Evolutionary conservation across 1,140 invertebrate genomes (phyloP), one percentile per base, ranked within the genome.

Genomic region (Thrips palmi): DNA sequence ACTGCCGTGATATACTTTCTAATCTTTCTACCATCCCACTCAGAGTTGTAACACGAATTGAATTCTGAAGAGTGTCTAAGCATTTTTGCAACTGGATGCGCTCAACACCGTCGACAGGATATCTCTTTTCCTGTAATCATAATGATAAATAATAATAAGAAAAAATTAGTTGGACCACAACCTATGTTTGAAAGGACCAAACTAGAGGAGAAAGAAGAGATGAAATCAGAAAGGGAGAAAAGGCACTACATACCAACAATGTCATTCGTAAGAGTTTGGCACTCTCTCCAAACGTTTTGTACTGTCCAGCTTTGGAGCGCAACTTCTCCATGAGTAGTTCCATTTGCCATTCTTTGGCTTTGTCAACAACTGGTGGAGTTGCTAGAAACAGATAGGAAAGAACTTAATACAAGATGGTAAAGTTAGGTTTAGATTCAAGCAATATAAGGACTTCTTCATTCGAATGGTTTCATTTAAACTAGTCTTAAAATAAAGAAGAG

Each of bases 21-120:
- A 96, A 61, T 43, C 87, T 67, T 56, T 94, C 91, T 10, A 93
- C 77, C 62, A 96, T 77, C 2, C 84, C 84, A 51, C 89, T 82
- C 18, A 89, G 60, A 0, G 82, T 85, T 29, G 77, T 83, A 0
- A 93, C 83, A 71, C 89, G 91, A 41, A 96, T 92, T 22, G 82
- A 86, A 53, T 91, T 81, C 54, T 96, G 89, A 39, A 96, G 60
- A 27, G 79, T 81, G 54, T 96, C 88, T 31, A 96, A 60, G 56
- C 84, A 89, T 60, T 81, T 79, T 55, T 92, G 86, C 32, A 93
- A 58, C 38, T 83, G 79, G 47, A 66, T 68, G 52, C 83, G 75
- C 49, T 93, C 87, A 21, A 75, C 67, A 48, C 67, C 77, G 46
- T 93, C 86, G 15, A 85, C 63, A 14, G 75, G 70, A 59, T 74